Conservation (phyloP, 2,113 vertebrate genomes). For the Phyllostomus discolor region DNA sequence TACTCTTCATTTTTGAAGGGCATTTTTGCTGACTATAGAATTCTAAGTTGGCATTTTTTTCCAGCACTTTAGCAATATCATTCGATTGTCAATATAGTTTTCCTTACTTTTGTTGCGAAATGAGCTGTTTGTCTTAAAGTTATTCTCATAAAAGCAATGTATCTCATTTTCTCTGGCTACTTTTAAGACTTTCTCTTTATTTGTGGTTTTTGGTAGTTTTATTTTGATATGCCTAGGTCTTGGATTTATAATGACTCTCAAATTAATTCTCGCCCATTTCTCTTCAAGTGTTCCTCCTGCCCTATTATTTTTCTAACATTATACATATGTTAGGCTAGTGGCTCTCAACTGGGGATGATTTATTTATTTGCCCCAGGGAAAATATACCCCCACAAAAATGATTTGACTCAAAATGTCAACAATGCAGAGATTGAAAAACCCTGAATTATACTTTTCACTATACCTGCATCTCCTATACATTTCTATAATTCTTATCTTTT, state of each 20-base stretch:
- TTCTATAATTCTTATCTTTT: neutral
- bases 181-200: neutral
- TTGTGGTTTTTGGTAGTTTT: neutral
- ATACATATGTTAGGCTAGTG: neutral
- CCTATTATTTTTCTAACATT: neutral
- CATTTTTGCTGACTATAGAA: constrained; percentile 9
- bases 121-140: neutral
- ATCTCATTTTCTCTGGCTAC: neutral
- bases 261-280: neutral
- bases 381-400: neutral
- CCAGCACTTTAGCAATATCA: neutral
- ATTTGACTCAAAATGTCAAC: constrained; percentile 11
- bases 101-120: neutral
- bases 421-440: neutral
- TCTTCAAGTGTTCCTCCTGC: neutral
- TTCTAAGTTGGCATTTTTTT: neutral
- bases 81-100: neutral
- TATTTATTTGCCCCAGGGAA: neutral
- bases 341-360: neutral
- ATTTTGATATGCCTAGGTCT: neutral
- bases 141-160: neutral
- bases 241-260: neutral
- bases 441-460: neutral
- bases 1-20: neutral
- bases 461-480: neutral